Evolutionary conservation across 2,797 vertebrate genomes (phyloP), one percentile per base, ranked within the genome.

Genomic region (Chaunax sp.): DNA sequence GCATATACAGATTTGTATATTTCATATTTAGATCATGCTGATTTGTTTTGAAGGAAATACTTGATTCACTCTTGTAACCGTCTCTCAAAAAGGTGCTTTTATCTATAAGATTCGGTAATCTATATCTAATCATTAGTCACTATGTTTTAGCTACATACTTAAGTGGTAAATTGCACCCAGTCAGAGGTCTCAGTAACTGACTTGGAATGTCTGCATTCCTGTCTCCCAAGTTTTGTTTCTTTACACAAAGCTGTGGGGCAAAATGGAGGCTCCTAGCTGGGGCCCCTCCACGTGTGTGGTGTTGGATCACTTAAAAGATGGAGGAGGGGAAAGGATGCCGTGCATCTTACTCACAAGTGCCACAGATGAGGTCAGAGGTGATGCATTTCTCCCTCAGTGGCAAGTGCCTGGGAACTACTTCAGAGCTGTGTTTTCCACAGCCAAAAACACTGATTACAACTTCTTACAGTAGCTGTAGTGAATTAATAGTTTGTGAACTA

Each of bases 211-310:
- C 83, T 84, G 83, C 58, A 85, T 80, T 90, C 59, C 23, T n/a
- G 52, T 64, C 69, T 69, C 33, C 33, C 37, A 45, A 43, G 58
- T 77, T 75, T 65, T 87, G 61, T 83, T 80, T 65, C 45, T 62
- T 89, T 83, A 92, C 85, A 87, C 78, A 88, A 88, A 85, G 82
- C 76, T 25, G 3, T 51, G 37, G 72, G 78, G 78, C 68, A 91
- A 89, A 90, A 86, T 87, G 85, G 85, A 84, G 74, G 70, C 64
- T 81, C 49, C 70, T 54, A 43, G 73, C 55, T 9, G 52, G 75
- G 82, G 82, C 81, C 86, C 77, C 80, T 88, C 87, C 86, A 87
- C 87, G 81, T 92, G 89, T 91, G 88, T 86, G 87, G 87, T 60
- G 80, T 79, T 76, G 82, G 85, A 86, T 85, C 77, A 71, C 78